Conservation (phyloP, 1,140 invertebrate species). For the Drosophila virilis region DNA sequence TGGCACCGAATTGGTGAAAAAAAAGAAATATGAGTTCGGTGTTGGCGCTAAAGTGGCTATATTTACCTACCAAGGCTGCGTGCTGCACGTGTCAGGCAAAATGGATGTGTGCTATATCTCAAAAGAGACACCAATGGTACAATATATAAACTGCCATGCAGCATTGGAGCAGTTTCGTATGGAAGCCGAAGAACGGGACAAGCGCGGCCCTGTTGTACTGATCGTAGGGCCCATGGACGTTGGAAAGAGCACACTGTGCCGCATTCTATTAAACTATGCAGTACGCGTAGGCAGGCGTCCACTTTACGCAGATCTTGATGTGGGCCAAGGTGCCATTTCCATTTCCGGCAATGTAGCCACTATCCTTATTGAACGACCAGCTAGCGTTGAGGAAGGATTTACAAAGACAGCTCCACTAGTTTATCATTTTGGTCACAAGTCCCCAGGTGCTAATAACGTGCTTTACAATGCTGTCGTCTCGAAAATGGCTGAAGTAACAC, state of each 20-base stretch:
- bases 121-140: conserved; percentile 96
- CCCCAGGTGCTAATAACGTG: conserved; percentile 90
- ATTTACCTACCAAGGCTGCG: conserved; percentile 98
- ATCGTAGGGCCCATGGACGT: conserved; percentile 97
- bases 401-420: conserved; percentile 95
- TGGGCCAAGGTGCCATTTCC: conserved; percentile 97
- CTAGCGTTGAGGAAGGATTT: conserved; percentile 96
- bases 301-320: conserved; percentile 98
- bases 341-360: conserved; percentile 96
- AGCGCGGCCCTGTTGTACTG: conserved; percentile 93
- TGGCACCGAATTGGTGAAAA: conserved; percentile 97
- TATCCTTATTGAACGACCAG: conserved; percentile 94
- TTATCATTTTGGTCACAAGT: conserved; percentile 97
- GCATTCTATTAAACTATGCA: conserved; percentile 97
- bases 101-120: conserved; percentile 97
- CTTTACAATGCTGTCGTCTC: conserved; percentile 95
- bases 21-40: conserved; percentile 95
- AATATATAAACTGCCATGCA: conserved; percentile 96
- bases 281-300: conserved; percentile 93
- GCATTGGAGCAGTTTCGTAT: conserved; percentile 95
- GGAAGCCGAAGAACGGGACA: conserved; percentile 90
- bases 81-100: conserved; percentile 92
- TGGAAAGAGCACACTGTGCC: conserved; percentile 96
- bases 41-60: conserved; percentile 97
- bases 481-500: conserved; percentile 93